Evolutionary conservation across 2,113 vertebrate species (phyloP), one percentile per base, ranked within the genome.

Genomic region (Alaudala cheleensis): DNA sequence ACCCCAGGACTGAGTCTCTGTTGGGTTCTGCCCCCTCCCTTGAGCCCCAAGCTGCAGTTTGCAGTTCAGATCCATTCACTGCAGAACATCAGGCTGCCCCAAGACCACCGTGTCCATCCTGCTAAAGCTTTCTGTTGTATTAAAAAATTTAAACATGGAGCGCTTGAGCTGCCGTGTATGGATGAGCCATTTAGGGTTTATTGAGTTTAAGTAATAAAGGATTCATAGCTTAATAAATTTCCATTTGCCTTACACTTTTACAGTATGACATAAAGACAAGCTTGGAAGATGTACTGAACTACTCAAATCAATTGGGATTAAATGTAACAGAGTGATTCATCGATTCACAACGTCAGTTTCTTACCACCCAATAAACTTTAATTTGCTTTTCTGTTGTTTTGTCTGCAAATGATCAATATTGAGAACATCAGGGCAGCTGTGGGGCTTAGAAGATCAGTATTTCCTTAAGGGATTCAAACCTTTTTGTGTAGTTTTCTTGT

Each of bases 171-270:
- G 65, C 71, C 18, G 1, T 81, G 93, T 95, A 93, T 95, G 78
- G 71, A 90, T 80, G 39, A 89, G 61, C 60, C 88, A 70, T 96
- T 96, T 93, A 90, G 78, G 82, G 50, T 44, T 93, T 92, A 94
- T 70, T 90, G 91, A 90, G 82, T 90, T 91, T 91, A 90, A 96
- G 81, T 93, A 93, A 91, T 96, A 91, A 96, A 96, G 88, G 88
- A 93, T 91, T 96, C 86, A 91, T 97, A 82, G 88, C 76, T 92
- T 96, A 96, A 95, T 97, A 96, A 86, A 94, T 96, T 96, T 90
- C 81, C 69, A 53, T 94, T 97, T 96, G 72, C 81, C 67, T 92
- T 94, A 39, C 6, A 20, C 50, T 82, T 82, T 95, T 86, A 77
- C 0, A 5, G 34, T 73, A 28, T 92, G 92, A 81, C 77, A 81